Evolutionary conservation across 1,140 invertebrate genomes (phyloP), one percentile per base, ranked within the genome.

Genomic region (Apocrypta bakeri): DNA sequence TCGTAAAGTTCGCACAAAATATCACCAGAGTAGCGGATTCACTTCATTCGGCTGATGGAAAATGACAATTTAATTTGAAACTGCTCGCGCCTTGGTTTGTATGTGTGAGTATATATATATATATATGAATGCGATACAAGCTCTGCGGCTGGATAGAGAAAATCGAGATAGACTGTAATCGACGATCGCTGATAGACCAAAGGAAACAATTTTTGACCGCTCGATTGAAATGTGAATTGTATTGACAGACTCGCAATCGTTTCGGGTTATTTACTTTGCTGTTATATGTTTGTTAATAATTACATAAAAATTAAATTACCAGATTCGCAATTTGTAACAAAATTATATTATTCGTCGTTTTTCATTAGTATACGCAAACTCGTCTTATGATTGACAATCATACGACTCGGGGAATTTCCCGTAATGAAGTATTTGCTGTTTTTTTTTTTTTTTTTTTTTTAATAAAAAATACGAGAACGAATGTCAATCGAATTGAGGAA

Each of bases 11-110:
- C 25, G 42, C 25, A 3, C 2, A 17, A 74, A 74, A 74, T 74
- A 74, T 24, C 31, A 72, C 12, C 24, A 9, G 66, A 69, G 29
- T 29, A 69, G 66, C 29, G 42, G 42, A 74, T 74, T 74, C 42
- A 74, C 72, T 74, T 72, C 31, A 79, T 24, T 27, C 79, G 48
- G 48, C 48, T 56, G 63, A 25, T 66, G 82, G 83, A 74, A 85
- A 84, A 85, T 85, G 85, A 87, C 86, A 85, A 87, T 87, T 86
- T 85, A 83, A 86, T 85, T 86, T 83, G 48, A 40, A 84, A 64
- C 33, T 63, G 71, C 37, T 25, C 72, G 17, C 21, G 7, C 69
- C 1, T 21, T n/a, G 63, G n/a, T n/a, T n/a, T n/a, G n/a, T n/a
- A n/a, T n/a, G n/a, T n/a, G n/a, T n/a, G n/a, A n/a, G n/a, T n/a